Evolutionary conservation across 1,140 invertebrate species (phyloP).

Genomic region (Vanessa atalanta): DNA sequence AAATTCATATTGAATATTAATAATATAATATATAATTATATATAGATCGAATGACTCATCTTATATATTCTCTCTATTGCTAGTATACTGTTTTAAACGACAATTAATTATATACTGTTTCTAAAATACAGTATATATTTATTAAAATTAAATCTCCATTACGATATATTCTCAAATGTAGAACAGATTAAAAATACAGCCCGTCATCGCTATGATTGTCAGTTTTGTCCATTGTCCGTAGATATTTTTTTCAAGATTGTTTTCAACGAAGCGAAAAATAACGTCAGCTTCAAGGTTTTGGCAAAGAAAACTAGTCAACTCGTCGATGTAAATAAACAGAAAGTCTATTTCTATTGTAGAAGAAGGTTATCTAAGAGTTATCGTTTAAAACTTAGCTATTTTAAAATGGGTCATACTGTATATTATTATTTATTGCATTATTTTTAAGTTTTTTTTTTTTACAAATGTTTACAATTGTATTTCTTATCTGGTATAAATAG

Average conservation of each 20-base stretch:
- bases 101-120: no score
- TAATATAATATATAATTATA: no score
- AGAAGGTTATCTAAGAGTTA: conserved; percentile 35
- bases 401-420: background rate
- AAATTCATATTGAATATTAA: no score
- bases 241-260: conserved; percentile 26
- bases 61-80: no score
- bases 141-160: background rate
- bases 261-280: conserved; percentile 28
- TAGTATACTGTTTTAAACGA: no score
- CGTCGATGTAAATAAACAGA: conserved; percentile 38
- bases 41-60: no score
- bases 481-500: no score
- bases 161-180: background rate
- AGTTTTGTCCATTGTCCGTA: conserved; percentile 9
- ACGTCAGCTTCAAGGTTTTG: conserved; percentile 40
- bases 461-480: background rate
- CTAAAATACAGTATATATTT: background rate
- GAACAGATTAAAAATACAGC: background rate
- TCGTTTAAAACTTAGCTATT: conserved; percentile 17
- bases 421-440: background rate
- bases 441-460: no score
- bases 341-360: conserved; percentile 32
- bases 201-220: conserved; percentile 2
- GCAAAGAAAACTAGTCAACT: conserved; percentile 37